Evolutionary conservation across 2,797 vertebrate species (phyloP).

Genomic region (Poecile montanus): DNA sequence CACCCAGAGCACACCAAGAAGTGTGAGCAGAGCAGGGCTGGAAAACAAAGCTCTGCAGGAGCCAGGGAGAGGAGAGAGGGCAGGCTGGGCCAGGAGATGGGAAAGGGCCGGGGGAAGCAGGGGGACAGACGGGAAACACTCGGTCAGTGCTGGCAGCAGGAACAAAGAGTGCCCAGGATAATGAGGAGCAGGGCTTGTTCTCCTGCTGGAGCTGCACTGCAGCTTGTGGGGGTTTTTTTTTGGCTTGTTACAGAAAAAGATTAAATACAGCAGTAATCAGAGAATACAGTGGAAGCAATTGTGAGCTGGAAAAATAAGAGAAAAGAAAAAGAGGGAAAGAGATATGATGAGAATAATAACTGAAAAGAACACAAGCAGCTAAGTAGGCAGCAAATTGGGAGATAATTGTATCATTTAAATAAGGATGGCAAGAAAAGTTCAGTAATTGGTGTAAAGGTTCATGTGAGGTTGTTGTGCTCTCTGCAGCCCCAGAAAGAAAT

Average conservation of each 20-base stretch:
- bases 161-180: not conserved
- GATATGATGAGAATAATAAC: not conserved
- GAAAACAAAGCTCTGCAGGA: no score
- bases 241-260: not conserved
- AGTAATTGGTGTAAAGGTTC: not conserved
- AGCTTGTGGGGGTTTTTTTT: not conserved
- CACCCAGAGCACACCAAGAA: no score
- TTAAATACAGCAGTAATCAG: not conserved
- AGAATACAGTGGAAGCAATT: not conserved
- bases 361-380: not conserved
- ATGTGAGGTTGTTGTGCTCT: not conserved
- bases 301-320: not conserved
- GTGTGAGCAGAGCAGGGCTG: no score
- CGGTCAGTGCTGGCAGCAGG: not conserved
- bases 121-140: not conserved
- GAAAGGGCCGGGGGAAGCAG: not conserved
- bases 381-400: slow-evolving; percentile 24
- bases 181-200: not conserved
- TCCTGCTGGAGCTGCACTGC: not conserved
- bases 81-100: not conserved
- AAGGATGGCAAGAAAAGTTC: not conserved
- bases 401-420: slow-evolving; percentile 11
- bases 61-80: no score
- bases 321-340: not conserved
- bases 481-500: not conserved